phyloP scores from a whole-genome alignment of 2,113 vertebrate genomes.

The Myotis davidii region DNA sequence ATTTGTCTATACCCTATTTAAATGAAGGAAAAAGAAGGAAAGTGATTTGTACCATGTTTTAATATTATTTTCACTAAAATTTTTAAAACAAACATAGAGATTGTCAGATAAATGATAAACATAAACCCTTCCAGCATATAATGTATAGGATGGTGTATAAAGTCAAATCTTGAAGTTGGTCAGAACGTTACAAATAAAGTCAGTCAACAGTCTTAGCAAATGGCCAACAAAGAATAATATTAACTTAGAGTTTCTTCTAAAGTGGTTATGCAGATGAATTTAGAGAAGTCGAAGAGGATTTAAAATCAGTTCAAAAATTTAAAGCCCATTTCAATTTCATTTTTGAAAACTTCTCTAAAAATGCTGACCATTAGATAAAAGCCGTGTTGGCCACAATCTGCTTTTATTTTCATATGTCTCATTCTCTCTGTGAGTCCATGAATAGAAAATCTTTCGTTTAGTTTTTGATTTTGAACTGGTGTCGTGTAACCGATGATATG shows the following conservation, averaged over 20 bases:
- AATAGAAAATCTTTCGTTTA: not conserved
- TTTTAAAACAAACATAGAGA: conserved; percentile 12
- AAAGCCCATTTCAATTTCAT: conserved; percentile 23
- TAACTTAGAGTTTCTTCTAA: not conserved
- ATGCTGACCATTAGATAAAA: conserved; percentile 1
- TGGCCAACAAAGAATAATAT: not conserved
- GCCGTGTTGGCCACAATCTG: not conserved
- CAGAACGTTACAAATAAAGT: not conserved
- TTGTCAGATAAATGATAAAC: not conserved
- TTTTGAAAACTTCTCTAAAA: not conserved
- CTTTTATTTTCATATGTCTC: not conserved
- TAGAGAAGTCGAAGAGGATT: not conserved
- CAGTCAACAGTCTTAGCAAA: not conserved
- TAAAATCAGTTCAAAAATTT: conserved; percentile 20
- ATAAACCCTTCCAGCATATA: conserved; percentile 12
- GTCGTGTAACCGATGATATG: not conserved
- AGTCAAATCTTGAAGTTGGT: conserved; percentile 7
- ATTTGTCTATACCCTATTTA: conserved; percentile 18
- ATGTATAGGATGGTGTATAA: not conserved
- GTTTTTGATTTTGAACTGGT: not conserved
- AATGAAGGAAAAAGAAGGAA: conserved; percentile 34
- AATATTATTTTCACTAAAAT: not conserved
- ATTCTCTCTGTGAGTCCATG: not conserved
- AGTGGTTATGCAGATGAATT: not conserved
- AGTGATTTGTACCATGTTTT: not conserved